These are phyloP conservation scores for Chlorodrepanis virens DNA, from an alignment of 2,113 vertebrate species.

Conservation along the genomic window DNA sequence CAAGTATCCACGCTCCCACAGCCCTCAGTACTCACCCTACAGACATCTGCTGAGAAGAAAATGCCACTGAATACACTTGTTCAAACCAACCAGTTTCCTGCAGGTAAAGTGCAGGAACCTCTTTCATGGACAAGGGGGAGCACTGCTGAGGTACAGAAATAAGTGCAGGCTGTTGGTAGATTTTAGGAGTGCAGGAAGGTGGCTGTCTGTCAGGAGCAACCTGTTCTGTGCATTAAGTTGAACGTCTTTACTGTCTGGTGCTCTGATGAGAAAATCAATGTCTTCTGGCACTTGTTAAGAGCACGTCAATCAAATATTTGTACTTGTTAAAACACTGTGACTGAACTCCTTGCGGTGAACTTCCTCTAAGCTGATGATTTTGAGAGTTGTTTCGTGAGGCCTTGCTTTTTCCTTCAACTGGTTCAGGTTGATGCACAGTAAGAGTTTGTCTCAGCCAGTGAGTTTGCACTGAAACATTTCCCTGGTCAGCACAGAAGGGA, in stretches of 20 bases:
- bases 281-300: background rate
- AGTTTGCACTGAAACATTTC: background rate
- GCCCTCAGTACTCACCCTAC: conserved; percentile 53
- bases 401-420: background rate
- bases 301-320: background rate
- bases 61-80: conserved; percentile 27
- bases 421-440: background rate
- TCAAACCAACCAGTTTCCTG: conserved; percentile 53
- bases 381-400: background rate
- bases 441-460: background rate
- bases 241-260: background rate
- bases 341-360: background rate
- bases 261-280: background rate
- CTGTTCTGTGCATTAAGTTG: background rate
- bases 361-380: background rate
- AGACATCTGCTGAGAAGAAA: conserved; percentile 58
- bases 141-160: background rate
- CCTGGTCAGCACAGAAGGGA: background rate
- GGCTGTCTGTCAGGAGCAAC: fast-evolving
- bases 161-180: background rate
- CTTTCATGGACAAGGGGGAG: background rate
- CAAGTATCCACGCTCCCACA: conserved; percentile 48
- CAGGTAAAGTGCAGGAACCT: conserved; percentile 34
- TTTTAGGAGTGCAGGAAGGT: background rate
- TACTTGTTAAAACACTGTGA: background rate